Percentiles rank a stretch among this genome's conserved stretches.
Evolutionary conservation across 2,888 invertebrate genomes (phyloP).

Genomic region (Atherix ibis): DNA sequence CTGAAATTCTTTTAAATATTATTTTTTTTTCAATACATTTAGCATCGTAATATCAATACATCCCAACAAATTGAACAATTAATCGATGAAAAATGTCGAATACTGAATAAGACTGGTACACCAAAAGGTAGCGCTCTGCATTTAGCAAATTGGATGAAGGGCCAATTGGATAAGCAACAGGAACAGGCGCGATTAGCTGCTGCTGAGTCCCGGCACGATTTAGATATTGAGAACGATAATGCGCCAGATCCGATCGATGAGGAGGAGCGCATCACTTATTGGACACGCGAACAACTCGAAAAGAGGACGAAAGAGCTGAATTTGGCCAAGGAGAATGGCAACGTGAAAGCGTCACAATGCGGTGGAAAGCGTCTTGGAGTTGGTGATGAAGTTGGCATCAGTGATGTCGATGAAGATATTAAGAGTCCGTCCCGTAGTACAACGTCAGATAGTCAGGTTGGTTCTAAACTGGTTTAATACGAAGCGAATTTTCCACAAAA

Average conservation of each 20-base stretch:
- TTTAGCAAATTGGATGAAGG: constrained; percentile 67
- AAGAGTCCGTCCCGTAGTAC: constrained; percentile 58
- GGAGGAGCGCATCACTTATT: constrained; percentile 34
- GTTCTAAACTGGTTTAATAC: no score
- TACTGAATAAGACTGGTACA: constrained; percentile 42
- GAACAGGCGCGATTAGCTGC: constrained; percentile 28
- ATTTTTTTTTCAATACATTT: no score
- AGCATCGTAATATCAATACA: no score
- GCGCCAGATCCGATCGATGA: constrained; percentile 17
- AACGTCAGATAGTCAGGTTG: constrained; percentile 63
- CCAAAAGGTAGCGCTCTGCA: constrained; percentile 58
- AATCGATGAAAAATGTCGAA: constrained; percentile 47
- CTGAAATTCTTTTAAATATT: no score
- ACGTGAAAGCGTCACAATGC: constrained; percentile 18
- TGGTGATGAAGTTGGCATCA: constrained; percentile 32
- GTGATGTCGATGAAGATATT: constrained; percentile 35
- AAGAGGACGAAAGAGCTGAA: constrained; percentile 55
- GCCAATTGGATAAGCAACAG: constrained; percentile 48
- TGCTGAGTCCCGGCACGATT: constrained; percentile 19
- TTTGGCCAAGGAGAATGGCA: constrained; percentile 35
- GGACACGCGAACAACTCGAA: constrained; percentile 57
- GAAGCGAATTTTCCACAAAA: no score
- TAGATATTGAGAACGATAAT: constrained; percentile 19
- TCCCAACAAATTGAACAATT: constrained; percentile 40
- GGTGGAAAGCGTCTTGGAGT: constrained; percentile 28